These are phyloP conservation scores for Lasioglossum figueresi DNA, from an alignment of 2,888 invertebrate genomes.

Conservation along the genomic window DNA sequence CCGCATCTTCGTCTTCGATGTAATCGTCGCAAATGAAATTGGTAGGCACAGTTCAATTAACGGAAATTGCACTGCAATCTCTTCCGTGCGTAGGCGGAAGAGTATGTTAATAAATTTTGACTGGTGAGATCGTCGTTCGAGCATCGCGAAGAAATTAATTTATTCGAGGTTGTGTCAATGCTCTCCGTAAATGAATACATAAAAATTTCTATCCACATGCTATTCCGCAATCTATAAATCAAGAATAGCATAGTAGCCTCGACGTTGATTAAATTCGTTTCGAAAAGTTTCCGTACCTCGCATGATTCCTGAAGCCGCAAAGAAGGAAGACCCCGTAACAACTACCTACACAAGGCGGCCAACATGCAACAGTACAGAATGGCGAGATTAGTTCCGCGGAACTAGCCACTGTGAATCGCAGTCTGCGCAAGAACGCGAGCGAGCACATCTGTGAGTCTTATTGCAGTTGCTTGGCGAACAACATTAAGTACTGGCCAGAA, in stretches of 20 bases:
- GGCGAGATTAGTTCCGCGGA: not conserved
- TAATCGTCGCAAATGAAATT: too few relatives aligned
- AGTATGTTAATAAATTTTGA: too few relatives aligned
- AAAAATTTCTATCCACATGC: too few relatives aligned
- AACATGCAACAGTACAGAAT: not conserved
- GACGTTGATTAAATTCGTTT: not conserved
- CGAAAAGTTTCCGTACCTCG: not conserved
- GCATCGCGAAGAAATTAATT: too few relatives aligned
- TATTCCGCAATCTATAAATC: not conserved
- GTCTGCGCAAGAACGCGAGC: not conserved
- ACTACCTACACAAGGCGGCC: not conserved
- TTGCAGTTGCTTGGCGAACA: conserved; percentile 46
- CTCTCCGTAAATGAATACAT: too few relatives aligned
- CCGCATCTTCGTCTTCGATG: not conserved
- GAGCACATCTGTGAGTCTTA: conserved; percentile 31
- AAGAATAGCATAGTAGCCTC: not conserved
- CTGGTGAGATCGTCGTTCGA: too few relatives aligned
- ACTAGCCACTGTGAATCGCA: conserved; percentile 11
- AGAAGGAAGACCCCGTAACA: not conserved
- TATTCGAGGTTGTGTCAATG: too few relatives aligned
- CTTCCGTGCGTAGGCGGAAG: too few relatives aligned
- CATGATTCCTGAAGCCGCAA: not conserved
- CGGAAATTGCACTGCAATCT: too few relatives aligned
- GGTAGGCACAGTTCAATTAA: too few relatives aligned
- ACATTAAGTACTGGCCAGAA: conserved; percentile 57